Base-by-base conservation (phyloP, 2,888 invertebrate genomes). In the Abrostola tripartita region DNA sequence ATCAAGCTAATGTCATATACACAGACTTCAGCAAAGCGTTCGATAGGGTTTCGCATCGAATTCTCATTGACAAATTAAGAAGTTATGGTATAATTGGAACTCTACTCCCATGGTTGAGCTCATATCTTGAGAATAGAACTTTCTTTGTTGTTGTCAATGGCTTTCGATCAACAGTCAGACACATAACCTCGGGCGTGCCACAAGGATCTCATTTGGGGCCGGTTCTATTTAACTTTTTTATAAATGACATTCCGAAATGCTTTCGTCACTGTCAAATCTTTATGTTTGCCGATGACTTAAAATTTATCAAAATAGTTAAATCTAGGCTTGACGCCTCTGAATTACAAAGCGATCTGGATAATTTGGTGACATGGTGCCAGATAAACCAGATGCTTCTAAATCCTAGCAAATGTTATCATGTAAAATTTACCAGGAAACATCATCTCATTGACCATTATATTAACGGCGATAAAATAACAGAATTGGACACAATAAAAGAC, bases 131-230 rank as follows among this genome's bases (percentile, higher is more conserved):
- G 14, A 35, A 53, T 10, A 14, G 52, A 9, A 8, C 5, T 9
- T 53, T 53, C 41, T 53, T 41, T 41, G 52, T 53, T 5, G 52
- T 40, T 0, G 52, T 53, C 11, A 53, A 53, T 41, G 52, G 52
- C 10, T 53, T 35, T 35, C 40, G 41, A 11, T 53, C 52, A 7
- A 14, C 5, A 2, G 1, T 38, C 11, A 9, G 6, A 5, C 12
- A 5, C 0, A 47, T 35, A 0, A 7, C 55, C 1, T 55, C 55
- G 0, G 55, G 55, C 8, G 55, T 55, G 1, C 55, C 55, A 9
- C 55, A 55, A 37, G 55, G 55, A 6, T 55, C 55, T 5, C 47
- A 55, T 55, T 5, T 55, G 8, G 55, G 55, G 5, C 55, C 55
- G 10, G 10, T 55, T 6, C 12, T 55, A 9, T 55, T 55, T 37